phyloP scores from a whole-genome alignment of 2,888 invertebrate genomes.

The Mesorhabditis belari region DNA sequence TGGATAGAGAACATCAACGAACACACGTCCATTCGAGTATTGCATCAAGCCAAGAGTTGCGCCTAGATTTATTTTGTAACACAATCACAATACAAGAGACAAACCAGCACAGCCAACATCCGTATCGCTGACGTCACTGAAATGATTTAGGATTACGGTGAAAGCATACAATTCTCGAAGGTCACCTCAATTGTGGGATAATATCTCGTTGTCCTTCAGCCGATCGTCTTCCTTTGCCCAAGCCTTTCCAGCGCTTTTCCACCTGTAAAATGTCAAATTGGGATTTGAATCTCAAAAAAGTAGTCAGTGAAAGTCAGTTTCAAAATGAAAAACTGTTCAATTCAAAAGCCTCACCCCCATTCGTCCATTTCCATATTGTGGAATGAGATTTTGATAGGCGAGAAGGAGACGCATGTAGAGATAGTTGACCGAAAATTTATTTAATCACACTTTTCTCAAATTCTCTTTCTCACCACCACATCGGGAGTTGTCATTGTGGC shows the following conservation, averaged over 20 bases:
- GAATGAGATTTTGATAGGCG: constrained; percentile 10
- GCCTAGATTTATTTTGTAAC: too few relatives aligned
- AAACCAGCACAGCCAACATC: neutral
- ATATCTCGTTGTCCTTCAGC: neutral
- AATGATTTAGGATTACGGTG: too few relatives aligned
- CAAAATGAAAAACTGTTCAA: too few relatives aligned
- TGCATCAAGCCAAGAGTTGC: constrained; percentile 20
- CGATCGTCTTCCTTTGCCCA: neutral
- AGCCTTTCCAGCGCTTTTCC: neutral
- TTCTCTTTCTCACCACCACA: too few relatives aligned
- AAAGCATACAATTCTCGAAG: too few relatives aligned
- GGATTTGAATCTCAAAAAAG: too few relatives aligned
- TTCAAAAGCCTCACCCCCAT: too few relatives aligned
- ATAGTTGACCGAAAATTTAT: too few relatives aligned
- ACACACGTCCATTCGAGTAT: constrained; percentile 41
- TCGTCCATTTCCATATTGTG: neutral
- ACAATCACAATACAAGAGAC: too few relatives aligned
- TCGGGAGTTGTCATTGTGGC: neutral
- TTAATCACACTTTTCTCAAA: too few relatives aligned
- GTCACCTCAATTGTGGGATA: neutral
- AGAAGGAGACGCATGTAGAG: constrained; percentile 27
- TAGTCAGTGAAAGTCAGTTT: too few relatives aligned
- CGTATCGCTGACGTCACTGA: neutral
- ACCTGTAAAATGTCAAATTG: too few relatives aligned
- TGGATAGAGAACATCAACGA: constrained; percentile 42